Base-by-base conservation (phyloP, 23 tunicate species). In the Corella eumyota region DNA sequence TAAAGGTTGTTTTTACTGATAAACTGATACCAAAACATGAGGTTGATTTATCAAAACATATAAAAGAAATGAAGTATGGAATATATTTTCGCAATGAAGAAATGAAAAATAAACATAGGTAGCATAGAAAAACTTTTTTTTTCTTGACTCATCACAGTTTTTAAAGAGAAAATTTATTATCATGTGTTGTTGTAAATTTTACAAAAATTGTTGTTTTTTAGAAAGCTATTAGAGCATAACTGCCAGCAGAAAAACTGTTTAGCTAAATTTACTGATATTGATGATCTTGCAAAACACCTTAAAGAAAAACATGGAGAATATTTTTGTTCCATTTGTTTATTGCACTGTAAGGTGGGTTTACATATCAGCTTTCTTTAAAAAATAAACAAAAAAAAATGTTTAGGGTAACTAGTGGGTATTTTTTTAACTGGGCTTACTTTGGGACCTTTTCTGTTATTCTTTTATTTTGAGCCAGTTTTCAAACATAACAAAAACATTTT, bases 291-390 rank as follows among this genome's bases (percentile, higher is more conserved):
- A 36, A 45, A 51, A 0, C 90, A 81, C 35, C 21, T 68, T 1
- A 53, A 58, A 35, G 59, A 58, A 30, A 81, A 81, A 50, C 90
- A 81, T 45, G 66, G 73, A 5, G 73, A 74, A 50, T 73, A 63
- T 38, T 81, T 74, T 45, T 81, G 90, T 45, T 38, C 65, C 6
- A 58, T 81, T 13, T 81, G 90, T 57, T 69, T 81, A 21, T 34
- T 36, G 62, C 90, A 81, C 30, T 81, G 90, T 68, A 81, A 81
- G 79, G 90, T 81, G 60, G 2, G 56, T 53, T 15, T 21, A 40
- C 48, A 40, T 40, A 9, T n/a, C n/a, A n/a, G n/a, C n/a, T n/a
- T n/a, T n/a, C n/a, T n/a, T n/a, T n/a, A n/a, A n/a, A n/a, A n/a
- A n/a, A n/a, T n/a, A n/a, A n/a, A n/a, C n/a, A n/a, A n/a, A n/a